Percentiles rank a stretch among this genome's conserved stretches.
Conservation (phyloP, 2,113 vertebrate genomes). For the Clupea harengus region DNA sequence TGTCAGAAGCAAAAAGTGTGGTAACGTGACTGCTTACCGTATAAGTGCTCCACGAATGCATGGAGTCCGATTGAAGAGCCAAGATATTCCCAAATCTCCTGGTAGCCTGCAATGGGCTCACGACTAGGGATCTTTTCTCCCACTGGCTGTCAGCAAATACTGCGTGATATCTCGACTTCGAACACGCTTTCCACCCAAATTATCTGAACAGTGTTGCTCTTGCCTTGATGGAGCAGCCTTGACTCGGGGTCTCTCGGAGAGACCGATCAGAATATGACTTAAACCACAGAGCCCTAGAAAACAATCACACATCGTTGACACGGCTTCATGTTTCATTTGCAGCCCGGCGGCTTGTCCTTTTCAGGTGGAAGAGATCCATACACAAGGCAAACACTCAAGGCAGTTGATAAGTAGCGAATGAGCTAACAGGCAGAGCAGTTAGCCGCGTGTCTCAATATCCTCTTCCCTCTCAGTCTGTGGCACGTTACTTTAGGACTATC, state of each 20-base stretch:
- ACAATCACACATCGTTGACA: slow-evolving; percentile 37
- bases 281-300: slow-evolving; percentile 38
- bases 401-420: not conserved
- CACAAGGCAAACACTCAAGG: slow-evolving; percentile 7
- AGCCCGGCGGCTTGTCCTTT: slow-evolving; percentile 5
- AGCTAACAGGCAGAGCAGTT: not conserved
- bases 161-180: not conserved
- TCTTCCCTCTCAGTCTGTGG: slow-evolving; percentile 18
- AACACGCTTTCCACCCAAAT: not conserved
- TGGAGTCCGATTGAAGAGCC: not conserved
- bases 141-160: not conserved
- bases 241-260: not conserved
- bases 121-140: not conserved
- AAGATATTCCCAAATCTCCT: not conserved
- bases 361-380: slow-evolving; percentile 6
- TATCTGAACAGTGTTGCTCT: not conserved
- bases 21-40: slow-evolving; percentile 7
- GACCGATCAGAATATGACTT: not conserved
- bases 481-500: slow-evolving; percentile 30
- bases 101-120: not conserved
- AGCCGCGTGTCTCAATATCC: slow-evolving; percentile 10
- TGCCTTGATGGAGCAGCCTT: not conserved
- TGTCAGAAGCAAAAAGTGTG: not conserved
- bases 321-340: slow-evolving; percentile 58
- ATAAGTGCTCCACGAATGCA: not conserved